Evolutionary conservation across 2,888 invertebrate species (phyloP).

Genomic region (Blastobasis adustella): DNA sequence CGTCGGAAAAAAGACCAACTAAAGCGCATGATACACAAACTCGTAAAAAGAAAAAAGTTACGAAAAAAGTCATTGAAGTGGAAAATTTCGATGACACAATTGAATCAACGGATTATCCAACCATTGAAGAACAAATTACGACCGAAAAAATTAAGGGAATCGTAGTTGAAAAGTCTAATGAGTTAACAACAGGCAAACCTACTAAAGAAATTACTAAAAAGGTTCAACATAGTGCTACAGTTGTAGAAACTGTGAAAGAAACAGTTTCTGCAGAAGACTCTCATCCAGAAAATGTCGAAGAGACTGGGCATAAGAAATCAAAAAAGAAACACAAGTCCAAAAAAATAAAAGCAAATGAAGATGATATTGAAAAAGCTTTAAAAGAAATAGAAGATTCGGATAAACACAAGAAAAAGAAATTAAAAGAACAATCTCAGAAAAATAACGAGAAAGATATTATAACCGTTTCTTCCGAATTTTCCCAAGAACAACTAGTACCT

Average conservation of each 20-base stretch:
- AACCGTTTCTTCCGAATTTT: constrained; percentile 6
- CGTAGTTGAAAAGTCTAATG: constrained; percentile 7
- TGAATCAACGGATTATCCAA: constrained; percentile 20
- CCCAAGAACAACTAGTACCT: constrained; percentile 3
- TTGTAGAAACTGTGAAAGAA: constrained; percentile 39
- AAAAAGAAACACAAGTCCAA: constrained; percentile 60
- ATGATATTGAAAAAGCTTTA: constrained; percentile 60
- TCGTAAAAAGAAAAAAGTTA: constrained; percentile 52
- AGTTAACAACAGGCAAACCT: neutral
- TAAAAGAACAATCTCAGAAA: constrained; percentile 34
- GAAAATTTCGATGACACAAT: constrained; percentile 53
- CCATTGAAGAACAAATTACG: constrained; percentile 10
- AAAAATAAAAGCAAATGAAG: constrained; percentile 43
- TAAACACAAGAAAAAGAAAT: constrained; percentile 52
- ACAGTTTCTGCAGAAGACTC: constrained; percentile 20
- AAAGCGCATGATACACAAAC: constrained; percentile 46
- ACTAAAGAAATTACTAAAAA: constrained; percentile 35
- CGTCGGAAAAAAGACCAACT: constrained; percentile 52
- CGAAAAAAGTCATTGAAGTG: constrained; percentile 57
- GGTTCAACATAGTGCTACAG: constrained; percentile 45
- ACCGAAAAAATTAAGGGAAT: constrained; percentile 11
- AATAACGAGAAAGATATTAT: constrained; percentile 25
- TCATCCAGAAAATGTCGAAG: constrained; percentile 21
- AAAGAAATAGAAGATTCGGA: constrained; percentile 61
- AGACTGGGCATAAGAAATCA: constrained; percentile 37